phyloP scores from a whole-genome alignment of 2,888 invertebrate species.

The Palloptera scutellata region DNA sequence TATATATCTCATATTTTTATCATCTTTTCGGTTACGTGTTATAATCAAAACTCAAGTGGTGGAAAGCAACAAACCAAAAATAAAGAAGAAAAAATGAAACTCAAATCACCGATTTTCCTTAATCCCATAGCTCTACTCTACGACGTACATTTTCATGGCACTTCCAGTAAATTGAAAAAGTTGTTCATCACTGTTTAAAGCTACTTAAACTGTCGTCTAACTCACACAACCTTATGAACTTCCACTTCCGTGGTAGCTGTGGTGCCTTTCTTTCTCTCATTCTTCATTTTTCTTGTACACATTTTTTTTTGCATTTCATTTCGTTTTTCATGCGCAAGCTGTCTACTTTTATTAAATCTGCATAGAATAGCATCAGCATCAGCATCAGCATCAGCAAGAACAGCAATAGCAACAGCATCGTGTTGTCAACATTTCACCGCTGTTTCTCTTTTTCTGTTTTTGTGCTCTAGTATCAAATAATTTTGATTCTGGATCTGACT shows the following conservation, averaged over 20 bases:
- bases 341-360: slow-evolving; percentile 31
- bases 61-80: too few species aligned
- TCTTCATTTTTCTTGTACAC: background rate
- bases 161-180: slow-evolving; percentile 41
- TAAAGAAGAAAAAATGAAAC: too few species aligned
- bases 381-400: background rate
- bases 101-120: too few species aligned
- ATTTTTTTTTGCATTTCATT: too few species aligned
- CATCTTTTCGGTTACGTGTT: too few species aligned
- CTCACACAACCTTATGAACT: background rate
- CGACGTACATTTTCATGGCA: too few species aligned
- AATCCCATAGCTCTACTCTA: too few species aligned
- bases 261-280: background rate
- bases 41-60: too few species aligned
- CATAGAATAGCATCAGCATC: slow-evolving; percentile 20
- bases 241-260: background rate
- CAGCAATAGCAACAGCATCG: slow-evolving; percentile 7
- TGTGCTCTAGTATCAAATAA: background rate
- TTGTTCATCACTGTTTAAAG: slow-evolving; percentile 37
- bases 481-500: too few species aligned
- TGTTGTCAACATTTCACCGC: slow-evolving; percentile 29
- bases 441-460: background rate
- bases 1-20: too few species aligned
- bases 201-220: slow-evolving; percentile 39
- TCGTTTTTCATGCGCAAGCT: too few species aligned